phyloP scores from a whole-genome alignment of 92 coral and sea anemone species.

The Anthopleura xanthogrammica region DNA sequence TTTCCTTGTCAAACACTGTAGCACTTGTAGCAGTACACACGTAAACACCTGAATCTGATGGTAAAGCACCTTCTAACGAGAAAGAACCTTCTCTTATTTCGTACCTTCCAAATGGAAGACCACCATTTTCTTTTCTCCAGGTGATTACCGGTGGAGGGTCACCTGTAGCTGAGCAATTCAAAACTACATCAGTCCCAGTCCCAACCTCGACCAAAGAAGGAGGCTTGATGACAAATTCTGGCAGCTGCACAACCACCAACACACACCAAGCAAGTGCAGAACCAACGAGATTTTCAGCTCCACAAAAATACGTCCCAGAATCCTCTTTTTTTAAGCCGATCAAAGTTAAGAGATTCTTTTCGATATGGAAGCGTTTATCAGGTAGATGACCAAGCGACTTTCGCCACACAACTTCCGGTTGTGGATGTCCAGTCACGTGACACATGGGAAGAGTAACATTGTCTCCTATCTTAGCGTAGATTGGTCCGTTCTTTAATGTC shows the following conservation, averaged over 20 bases:
- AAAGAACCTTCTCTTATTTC: background rate
- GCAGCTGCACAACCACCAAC: background rate
- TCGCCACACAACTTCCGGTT: conserved; percentile 12
- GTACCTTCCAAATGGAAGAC: background rate
- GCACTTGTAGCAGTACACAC: no score
- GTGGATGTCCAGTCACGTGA: conserved; percentile 24
- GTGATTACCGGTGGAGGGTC: no score
- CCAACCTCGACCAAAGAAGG: background rate
- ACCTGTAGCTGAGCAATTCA: no score
- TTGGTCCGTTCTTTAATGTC: background rate
- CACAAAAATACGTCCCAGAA: no score
- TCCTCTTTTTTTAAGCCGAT: no score
- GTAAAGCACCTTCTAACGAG: background rate
- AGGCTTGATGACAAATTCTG: background rate
- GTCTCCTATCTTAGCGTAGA: conserved; percentile 11
- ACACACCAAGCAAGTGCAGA: no score
- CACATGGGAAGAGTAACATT: conserved; percentile 35
- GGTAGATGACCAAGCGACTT: conserved; percentile 21
- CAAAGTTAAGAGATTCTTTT: no score
- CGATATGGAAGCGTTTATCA: background rate
- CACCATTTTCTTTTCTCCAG: conserved; percentile 1
- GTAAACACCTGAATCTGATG: background rate
- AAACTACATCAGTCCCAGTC: no score
- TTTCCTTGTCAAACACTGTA: no score
- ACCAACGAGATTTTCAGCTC: no score